A percentile compares a stretch with the other conserved stretches of the same genome.
Evolutionary conservation across 37 sponge, comb jelly and placozoan genomes (phyloP).

Genomic region (Amphimedon queenslandica): DNA sequence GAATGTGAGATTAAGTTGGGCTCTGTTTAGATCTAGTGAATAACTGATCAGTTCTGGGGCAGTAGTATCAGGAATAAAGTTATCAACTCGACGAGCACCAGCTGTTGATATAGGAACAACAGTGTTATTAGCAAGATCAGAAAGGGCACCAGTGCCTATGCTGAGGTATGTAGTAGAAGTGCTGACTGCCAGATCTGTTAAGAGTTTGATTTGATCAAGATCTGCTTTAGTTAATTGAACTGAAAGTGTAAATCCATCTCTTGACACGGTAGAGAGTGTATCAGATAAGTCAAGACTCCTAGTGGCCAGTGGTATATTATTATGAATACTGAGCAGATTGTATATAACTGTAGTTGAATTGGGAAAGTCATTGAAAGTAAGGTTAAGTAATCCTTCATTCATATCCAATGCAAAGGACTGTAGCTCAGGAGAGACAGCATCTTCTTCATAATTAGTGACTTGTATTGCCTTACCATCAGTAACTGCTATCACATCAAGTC

Average conservation of each 20-base stretch:
- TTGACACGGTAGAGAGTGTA: constrained; percentile 33
- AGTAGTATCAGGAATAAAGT: constrained; percentile 58
- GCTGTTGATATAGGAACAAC: constrained; percentile 15
- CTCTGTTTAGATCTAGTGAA: constrained; percentile 53
- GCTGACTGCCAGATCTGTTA: constrained; percentile 36
- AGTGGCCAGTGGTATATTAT: background rate
- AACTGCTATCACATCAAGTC: constrained; percentile 79
- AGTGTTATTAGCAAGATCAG: constrained; percentile 59
- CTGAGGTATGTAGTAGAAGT: constrained; percentile 40
- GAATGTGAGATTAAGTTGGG: constrained; percentile 51
- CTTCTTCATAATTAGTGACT: constrained; percentile 52
- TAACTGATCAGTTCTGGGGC: constrained; percentile 55
- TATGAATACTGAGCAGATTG: constrained; percentile 40
- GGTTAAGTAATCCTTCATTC: constrained; percentile 56
- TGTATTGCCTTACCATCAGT: constrained; percentile 80
- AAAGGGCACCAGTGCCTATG: constrained; percentile 33
- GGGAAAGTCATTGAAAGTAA: constrained; percentile 80
- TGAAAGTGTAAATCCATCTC: constrained; percentile 62
- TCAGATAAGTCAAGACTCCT: constrained; percentile 25
- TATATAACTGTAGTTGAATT: constrained; percentile 62
- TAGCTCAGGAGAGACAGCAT: constrained; percentile 53
- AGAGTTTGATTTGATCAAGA: constrained; percentile 74
- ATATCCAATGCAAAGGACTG: constrained; percentile 49
- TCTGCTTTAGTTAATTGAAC: constrained; percentile 42
- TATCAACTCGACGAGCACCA: constrained; percentile 22